phyloP scores from a whole-genome alignment of 2,888 invertebrate species.

The Trissoscelio sp. region DNA sequence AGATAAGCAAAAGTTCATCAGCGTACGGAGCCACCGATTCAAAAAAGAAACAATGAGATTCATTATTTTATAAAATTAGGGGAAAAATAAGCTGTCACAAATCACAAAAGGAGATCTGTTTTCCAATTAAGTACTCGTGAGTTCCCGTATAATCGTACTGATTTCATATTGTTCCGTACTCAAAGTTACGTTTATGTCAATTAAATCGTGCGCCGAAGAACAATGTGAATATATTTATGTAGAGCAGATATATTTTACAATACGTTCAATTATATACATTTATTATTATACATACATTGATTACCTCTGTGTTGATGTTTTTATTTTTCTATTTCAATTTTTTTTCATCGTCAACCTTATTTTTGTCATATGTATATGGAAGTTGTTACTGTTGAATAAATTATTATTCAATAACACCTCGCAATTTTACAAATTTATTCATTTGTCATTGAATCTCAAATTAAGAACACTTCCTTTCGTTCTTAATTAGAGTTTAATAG shows the following conservation, averaged over 20 bases:
- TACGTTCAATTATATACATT: slow-evolving; percentile 67
- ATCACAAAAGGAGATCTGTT: slow-evolving; percentile 64
- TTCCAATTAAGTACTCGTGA: slow-evolving; percentile 60
- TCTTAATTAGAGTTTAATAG: not conserved
- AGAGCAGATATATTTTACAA: slow-evolving; percentile 66
- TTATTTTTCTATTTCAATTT: slow-evolving; percentile 64
- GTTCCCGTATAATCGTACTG: slow-evolving; percentile 57
- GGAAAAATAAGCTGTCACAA: slow-evolving; percentile 61
- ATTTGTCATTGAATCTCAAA: not conserved
- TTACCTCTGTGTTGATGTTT: slow-evolving; percentile 65
- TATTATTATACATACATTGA: slow-evolving; percentile 65
- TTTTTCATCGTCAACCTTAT: slow-evolving; percentile 46
- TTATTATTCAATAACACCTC: slow-evolving; percentile 60
- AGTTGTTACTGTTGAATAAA: slow-evolving; percentile 70
- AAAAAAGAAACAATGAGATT: slow-evolving; percentile 82
- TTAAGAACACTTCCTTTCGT: slow-evolving; percentile 5
- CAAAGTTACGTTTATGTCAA: slow-evolving; percentile 59
- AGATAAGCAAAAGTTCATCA: slow-evolving; percentile 92
- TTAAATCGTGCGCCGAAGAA: slow-evolving; percentile 62
- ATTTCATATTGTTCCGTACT: slow-evolving; percentile 64
- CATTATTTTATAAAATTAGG: slow-evolving; percentile 29
- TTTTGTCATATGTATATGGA: slow-evolving; percentile 66
- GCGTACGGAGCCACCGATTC: slow-evolving; percentile 88
- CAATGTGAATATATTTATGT: slow-evolving; percentile 64
- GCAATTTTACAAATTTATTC: slow-evolving; percentile 28